Base-by-base conservation (phyloP, 2,888 invertebrate species). In the Phragmatobia fuliginosa region DNA sequence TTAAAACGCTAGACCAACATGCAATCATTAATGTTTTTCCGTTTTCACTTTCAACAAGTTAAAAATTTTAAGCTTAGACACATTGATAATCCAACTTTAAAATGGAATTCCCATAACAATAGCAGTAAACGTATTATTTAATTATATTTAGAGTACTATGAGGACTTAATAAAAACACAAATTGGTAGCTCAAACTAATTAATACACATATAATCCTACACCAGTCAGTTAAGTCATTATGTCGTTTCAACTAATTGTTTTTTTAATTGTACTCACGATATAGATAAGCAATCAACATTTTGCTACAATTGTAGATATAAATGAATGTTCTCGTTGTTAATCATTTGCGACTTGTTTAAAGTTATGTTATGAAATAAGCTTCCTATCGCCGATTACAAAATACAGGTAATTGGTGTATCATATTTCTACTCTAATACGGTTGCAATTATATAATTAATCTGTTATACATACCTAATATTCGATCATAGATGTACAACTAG, bases 261-360 rank as follows among this genome's bases (percentile, higher is more conserved):
- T 75, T 77, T 65, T 75, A 80, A 79, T 82, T 76, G 72, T 76
- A 77, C 76, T 81, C 80, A 82, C 82, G 76, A 79, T 75, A 75
- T 70, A 82, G 79, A 80, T 80, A 79, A 82, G 62, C 71, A 68
- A 82, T 80, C 77, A 82, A 76, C 77, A 82, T 77, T 82, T 77
- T 80, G 74, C 67, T 82, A 76, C 77, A 80, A 82, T 82, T 80
- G 76, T 80, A 18, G 18, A 18, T 49, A 73, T 78, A 74, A 68
- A 72, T 75, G 76, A 79, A 79, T 78, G 71, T 80, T 81, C 78
- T 74, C 75, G 78, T 70, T 70, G 70, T 81, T 75, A 75, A 81
- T 78, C 73, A 79, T 78, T 74, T 62, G 73, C 65, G 69, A 58
- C 33, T 75, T 74, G 69, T 60, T 67, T 72, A 74, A 80, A 68